phyloP scores from a whole-genome alignment of 2,888 invertebrate genomes.

The Apamea monoglypha region DNA sequence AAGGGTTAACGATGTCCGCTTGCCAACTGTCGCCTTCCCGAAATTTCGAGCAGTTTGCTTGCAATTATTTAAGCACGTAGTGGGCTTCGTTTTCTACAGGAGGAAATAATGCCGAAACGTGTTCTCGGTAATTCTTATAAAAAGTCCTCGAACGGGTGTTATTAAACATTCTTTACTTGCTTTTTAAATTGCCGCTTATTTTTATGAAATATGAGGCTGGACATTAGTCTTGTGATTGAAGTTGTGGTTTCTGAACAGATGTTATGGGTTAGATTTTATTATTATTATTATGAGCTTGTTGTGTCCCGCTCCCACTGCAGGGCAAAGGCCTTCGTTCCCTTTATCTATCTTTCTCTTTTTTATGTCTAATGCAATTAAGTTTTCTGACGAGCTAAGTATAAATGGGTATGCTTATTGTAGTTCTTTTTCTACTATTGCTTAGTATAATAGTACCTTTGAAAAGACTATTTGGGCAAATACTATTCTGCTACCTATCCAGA shows the following conservation, averaged over 20 bases:
- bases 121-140: conserved; percentile 28
- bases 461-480: background rate
- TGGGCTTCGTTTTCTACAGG: conserved; percentile 38
- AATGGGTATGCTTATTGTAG: background rate
- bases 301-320: background rate
- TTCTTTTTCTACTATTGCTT: background rate
- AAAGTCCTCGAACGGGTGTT: conserved; percentile 14
- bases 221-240: conserved; percentile 15
- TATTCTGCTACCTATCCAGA: background rate
- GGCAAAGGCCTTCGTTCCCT: background rate
- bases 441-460: background rate
- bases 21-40: conserved; percentile 59
- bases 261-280: conserved; percentile 2
- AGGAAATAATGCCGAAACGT: conserved; percentile 56
- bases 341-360: background rate
- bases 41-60: conserved; percentile 53
- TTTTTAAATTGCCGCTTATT: conserved; percentile 27
- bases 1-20: conserved; percentile 56
- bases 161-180: conserved; percentile 42
- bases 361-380: background rate
- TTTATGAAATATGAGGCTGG: conserved; percentile 22
- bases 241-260: conserved; percentile 4
- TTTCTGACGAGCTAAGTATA: background rate
- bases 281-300: background rate
- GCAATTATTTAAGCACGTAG: conserved; percentile 62